Evolutionary conservation across 1,140 invertebrate species (phyloP), one percentile per base, ranked within the genome.

Genomic region (Chironomus striatipennis): DNA sequence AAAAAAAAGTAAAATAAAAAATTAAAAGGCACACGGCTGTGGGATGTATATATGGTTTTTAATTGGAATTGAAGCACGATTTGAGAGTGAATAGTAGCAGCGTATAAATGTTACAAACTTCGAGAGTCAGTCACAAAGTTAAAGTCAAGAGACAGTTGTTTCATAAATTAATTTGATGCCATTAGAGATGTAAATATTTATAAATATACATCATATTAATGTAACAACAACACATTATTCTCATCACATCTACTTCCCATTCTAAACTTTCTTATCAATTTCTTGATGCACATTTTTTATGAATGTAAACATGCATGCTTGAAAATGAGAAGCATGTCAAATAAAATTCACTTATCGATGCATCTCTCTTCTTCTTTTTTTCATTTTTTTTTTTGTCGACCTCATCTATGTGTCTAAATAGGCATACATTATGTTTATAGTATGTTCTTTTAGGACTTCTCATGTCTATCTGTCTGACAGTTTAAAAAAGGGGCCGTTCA

Each of bases 11-110:
- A n/a, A n/a, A n/a, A n/a, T n/a, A n/a, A n/a, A n/a, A n/a, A n/a
- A 34, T 34, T 2, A 34, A 34, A 34, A 34, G 24, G 5, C 24
- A 34, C 5, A 34, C 24, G 24, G 24, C 18, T 70, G 65, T 70
- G 65, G 65, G 65, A 70, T 70, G 65, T 70, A 15, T 57, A 57
- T 57, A 70, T 70, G 65, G 65, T 70, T 70, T 70, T 70, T 70
- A 70, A 70, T 70, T 70, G 65, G 65, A 70, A 12, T 70, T 70
- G 65, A 70, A 21, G 17, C 17, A 17, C 47, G 47, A 12, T 57
- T n/a, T 57, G 47, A 5, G 47, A 57, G 47, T n/a, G 12, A 57
- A 57, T 57, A 57, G n/a, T 7, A 57, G 47, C 47, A 57, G 12
- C 12, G 12, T 5, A 34, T 5, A 57, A 57, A 57, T n/a, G 47